Evolutionary conservation across 2,113 vertebrate genomes (phyloP), one percentile per base, ranked within the genome.

Genomic region (Meles meles): DNA sequence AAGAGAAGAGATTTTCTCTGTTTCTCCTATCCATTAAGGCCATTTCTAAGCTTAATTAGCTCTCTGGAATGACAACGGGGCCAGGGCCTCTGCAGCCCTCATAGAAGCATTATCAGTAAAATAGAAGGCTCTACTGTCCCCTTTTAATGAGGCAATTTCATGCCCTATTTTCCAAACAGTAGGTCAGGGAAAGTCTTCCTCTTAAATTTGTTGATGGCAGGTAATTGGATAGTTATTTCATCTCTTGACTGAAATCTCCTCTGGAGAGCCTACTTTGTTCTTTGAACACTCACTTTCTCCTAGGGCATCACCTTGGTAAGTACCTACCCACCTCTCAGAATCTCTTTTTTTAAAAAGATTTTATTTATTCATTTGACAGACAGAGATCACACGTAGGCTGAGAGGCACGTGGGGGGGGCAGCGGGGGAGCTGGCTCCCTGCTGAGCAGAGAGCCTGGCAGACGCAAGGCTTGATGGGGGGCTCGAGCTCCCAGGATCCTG

Each of bases 121-220:
- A 55, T 52, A 39, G 21, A 95, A 90, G 61, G 13, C 21, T 74
- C 79, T 11, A 14, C 31, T 67, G 7, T 39, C 3, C 39, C 23
- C 39, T 80, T 86, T 88, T 76, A 95, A 84, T 74, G 39, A 95
- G 88, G 61, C 44, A 83, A 63, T 25, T 59, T 90, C 37, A 80
- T 14, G 89, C 11, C 37, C 49, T 79, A 91, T 92, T 96, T 97
- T 92, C 88, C 80, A 92, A 96, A 93, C 31, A 34, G 69, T 23
- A 95, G 12, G 76, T 90, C 85, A 90, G 55, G 92, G 39, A n/a
- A 92, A 92, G 79, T 77, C 12, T 84, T 37, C 20, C 21, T 14
- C 21, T 86, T 65, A 61, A 55, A 82, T 69, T 5, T 89, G 5
- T 84, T 34, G 5, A 17, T 76, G 61, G 31, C 74, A 67, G 49